Evolutionary conservation across 2,797 vertebrate species (phyloP).

Genomic region (Siniperca undulata): DNA sequence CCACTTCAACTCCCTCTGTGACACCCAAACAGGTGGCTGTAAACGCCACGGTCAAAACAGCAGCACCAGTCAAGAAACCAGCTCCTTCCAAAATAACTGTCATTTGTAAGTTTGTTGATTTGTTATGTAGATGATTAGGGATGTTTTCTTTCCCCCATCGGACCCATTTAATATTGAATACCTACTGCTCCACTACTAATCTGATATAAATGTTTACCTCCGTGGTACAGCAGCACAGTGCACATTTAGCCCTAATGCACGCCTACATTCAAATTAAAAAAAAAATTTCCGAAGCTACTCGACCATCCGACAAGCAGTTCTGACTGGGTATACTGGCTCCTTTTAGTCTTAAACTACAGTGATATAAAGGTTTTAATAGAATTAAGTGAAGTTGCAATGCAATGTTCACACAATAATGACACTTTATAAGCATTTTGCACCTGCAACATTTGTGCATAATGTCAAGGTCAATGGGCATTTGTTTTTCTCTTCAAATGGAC

Average conservation of each 20-base stretch:
- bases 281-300: no score
- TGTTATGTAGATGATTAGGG: not conserved
- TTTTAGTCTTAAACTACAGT: no score
- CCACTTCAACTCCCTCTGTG: conserved; percentile 47
- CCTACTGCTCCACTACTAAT: not conserved
- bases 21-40: conserved; percentile 56
- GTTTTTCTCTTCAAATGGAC: not conserved
- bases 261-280: not conserved
- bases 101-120: conserved; percentile 78
- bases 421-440: no score
- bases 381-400: no score
- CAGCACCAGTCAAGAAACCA: conserved; percentile 72
- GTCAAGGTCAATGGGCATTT: not conserved
- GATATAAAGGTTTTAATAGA: no score
- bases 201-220: not conserved
- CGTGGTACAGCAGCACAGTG: not conserved
- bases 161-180: not conserved
- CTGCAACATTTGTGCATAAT: not conserved
- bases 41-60: conserved; percentile 51
- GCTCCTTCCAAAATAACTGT: conserved; percentile 70
- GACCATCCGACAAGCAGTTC: no score
- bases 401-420: not conserved
- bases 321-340: no score
- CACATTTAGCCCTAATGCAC: not conserved
- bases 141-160: not conserved